A percentile compares a stretch with the other conserved stretches of the same genome.
Conservation (phyloP, 2,888 invertebrate species). For the Aporophyla lueneburgensis region DNA sequence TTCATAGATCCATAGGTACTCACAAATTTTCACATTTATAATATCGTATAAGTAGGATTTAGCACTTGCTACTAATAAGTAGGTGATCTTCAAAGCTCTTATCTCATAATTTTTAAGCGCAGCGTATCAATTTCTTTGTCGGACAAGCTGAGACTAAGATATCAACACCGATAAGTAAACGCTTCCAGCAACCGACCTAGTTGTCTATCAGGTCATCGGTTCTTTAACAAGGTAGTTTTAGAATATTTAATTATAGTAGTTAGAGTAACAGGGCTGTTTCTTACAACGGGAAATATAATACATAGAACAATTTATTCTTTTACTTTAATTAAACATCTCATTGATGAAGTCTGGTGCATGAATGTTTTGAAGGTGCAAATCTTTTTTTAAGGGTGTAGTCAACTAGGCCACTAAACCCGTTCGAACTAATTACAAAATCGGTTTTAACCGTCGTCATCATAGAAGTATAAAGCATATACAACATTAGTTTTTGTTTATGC, state of each 20-base stretch:
- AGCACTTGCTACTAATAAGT: background rate
- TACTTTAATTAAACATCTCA: background rate
- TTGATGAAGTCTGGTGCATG: background rate
- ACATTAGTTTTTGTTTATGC: too few relatives aligned
- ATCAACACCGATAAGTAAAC: conserved; percentile 34
- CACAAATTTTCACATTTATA: too few relatives aligned
- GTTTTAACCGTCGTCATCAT: too few relatives aligned
- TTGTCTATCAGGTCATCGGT: conserved; percentile 20
- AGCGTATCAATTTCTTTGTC: conserved; percentile 12
- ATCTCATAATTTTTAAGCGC: background rate
- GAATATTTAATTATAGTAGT: too few relatives aligned
- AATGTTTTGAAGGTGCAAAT: too few relatives aligned
- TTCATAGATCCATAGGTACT: too few relatives aligned
- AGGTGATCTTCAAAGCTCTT: background rate
- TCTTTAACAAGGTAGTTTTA: background rate
- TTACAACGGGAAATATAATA: background rate
- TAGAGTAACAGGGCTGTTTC: background rate
- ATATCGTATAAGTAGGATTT: too few relatives aligned
- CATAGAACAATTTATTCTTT: too few relatives aligned
- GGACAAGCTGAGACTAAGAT: conserved; percentile 9
- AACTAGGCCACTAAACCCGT: too few relatives aligned
- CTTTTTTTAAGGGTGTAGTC: too few relatives aligned
- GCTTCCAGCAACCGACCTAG: conserved; percentile 12
- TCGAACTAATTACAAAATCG: too few relatives aligned
- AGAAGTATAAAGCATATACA: too few relatives aligned